Evolutionary conservation across 2,113 vertebrate genomes (phyloP), one percentile per base, ranked within the genome.

Genomic region (Onychostruthus taczanowskii): DNA sequence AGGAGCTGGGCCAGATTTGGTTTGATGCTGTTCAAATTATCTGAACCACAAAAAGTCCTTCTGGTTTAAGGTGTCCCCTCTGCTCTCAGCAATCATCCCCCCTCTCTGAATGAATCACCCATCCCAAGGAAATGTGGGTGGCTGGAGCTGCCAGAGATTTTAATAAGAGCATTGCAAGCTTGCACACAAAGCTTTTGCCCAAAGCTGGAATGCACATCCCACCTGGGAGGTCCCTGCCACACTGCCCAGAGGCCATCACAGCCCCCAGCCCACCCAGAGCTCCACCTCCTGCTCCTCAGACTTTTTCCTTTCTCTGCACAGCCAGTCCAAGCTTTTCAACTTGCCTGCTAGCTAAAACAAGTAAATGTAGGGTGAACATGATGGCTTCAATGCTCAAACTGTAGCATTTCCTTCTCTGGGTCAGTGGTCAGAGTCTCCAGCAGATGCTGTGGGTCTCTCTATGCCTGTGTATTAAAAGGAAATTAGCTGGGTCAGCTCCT

Each of bases 401-500:
- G 27, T 35, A 67, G 19, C 44, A 37, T 72, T 76, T 82, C 31
- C 27, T 44, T 47, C 70, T 86, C 75, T 58, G 41, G 30, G 61
- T 46, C 56, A 4, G 4, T 70, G 72, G 66, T 41, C 53, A 78
- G 74, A 61, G 13, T 28, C 16, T 41, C 67, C 70, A 86, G 35
- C 46, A 82, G 82, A 24, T 43, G 37, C 16, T 53, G 44, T 9
- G 21, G 35, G 26, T 52, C 22, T 68, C 37, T 77, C 66, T 18
- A 0, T 26, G 66, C 17, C 18, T 3, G 1, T 1, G 3, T 5
- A 1, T 22, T 19, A 17, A 43, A 26, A 69, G 37, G 73, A 58
- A 37, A 72, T 35, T 44, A 70, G 27, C 11, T 88, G 53, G 31
- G 41, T 62, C 84, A 90, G 59, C 31, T 19, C 6, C 61, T 83